Evolutionary conservation across 2,797 vertebrate genomes (phyloP), one percentile per base, ranked within the genome.

Genomic region (Acipenser ruthenus): DNA sequence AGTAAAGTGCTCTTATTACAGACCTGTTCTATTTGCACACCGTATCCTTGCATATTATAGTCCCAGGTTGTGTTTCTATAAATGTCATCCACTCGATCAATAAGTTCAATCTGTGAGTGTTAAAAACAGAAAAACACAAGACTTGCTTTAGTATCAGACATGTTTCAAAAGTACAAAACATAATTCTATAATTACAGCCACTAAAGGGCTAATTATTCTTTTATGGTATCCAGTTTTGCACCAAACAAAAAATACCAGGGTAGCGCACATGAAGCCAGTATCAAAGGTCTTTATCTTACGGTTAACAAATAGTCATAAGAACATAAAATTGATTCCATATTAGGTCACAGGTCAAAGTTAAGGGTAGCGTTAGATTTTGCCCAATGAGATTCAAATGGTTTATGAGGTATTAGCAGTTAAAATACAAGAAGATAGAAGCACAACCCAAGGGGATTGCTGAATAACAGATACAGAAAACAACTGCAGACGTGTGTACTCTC

Each of bases 61-160:
- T 93, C 89, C 97, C 97, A 99, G 0, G 94, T 93, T 2, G 97
- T 99, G 77, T 95, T 97, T 71, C 94, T 86, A 75, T 97, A 99
- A 75, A 99, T 99, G 82, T 98, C 97, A 74, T 99, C 96, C 13
- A 99, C 97, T 78, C 97, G 86, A 86, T 99, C 96, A 72, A 99
- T 97, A 72, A 99, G 77, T 65, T 99, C 96, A 74, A 99, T 99
- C 97, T 99, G 75, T 8, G 73, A 64, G 64, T 55, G 9, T 6
- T 10, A 55, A 55, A n/a, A 55, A 10, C 9, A 55, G 3, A 55
- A 55, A 9, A 55, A 55, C 53, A 55, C 10, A 37, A 37, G 37
- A 37, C 37, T 37, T 37, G 37, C 37, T 37, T 37, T 37, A 37
- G 37, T 37, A 37, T 37, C 3, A 37, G 37, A 37, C 37, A 37